Percentiles rank a stretch among this genome's conserved stretches.
Conservation (phyloP, 2,888 invertebrate species). For the Cataglyphis livida region DNA sequence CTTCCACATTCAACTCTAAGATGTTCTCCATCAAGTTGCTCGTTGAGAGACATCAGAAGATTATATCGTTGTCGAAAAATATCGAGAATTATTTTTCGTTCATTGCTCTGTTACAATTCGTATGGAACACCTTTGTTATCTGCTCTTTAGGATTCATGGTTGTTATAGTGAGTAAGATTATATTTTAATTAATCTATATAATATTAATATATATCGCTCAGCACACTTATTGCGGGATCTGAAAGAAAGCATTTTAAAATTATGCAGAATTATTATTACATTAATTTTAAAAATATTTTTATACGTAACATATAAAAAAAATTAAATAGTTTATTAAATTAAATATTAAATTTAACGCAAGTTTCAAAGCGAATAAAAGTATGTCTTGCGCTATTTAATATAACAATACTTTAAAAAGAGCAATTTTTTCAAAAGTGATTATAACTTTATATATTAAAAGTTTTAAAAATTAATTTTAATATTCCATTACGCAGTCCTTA, state of each 20-base stretch:
- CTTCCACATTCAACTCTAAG: neutral
- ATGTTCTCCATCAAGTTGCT: constrained; percentile 9
- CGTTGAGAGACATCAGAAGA: constrained; percentile 59
- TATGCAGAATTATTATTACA: neutral
- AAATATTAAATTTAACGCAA: neutral
- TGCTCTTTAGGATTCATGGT: constrained; percentile 64
- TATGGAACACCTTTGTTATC: constrained; percentile 61
- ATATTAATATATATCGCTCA: neutral
- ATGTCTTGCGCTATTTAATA: neutral
- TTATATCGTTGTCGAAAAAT: constrained; percentile 60
- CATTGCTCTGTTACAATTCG: constrained; percentile 60
- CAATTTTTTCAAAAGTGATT: neutral
- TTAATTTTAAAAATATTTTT: neutral
- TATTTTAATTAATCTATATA: neutral
- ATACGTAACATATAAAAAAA: neutral
- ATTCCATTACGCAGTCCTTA: constrained; percentile 38
- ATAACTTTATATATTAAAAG: neutral
- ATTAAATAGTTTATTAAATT: neutral
- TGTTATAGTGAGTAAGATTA: constrained; percentile 58
- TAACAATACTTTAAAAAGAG: neutral
- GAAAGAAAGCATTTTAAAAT: neutral
- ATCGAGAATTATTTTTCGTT: constrained; percentile 65
- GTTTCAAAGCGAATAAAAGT: neutral
- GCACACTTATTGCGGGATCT: neutral
- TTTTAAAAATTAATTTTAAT: constrained; percentile 7